phyloP scores from a whole-genome alignment of 2,888 invertebrate species.

The Lepidochrysops patricia region DNA sequence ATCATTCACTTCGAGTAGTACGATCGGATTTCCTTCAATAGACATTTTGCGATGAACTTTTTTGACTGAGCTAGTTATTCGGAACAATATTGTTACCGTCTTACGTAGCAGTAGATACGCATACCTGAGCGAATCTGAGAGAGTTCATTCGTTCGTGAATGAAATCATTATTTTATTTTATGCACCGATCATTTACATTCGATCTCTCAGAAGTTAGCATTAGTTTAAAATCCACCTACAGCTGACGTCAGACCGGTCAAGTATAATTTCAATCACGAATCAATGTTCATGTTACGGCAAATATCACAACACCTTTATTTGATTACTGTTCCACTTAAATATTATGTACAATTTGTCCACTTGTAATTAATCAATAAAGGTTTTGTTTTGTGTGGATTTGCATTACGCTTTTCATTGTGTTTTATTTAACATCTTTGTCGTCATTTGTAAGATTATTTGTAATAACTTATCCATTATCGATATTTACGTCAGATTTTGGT shows the following conservation, averaged over 20 bases:
- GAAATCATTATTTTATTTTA: constrained; percentile 12
- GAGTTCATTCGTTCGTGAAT: constrained; percentile 57
- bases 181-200: constrained; percentile 12
- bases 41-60: constrained; percentile 14
- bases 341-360: constrained; percentile 3
- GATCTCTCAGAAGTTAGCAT: neutral
- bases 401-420: constrained; percentile 9
- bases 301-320: constrained; percentile 45
- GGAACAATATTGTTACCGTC: constrained; percentile 26
- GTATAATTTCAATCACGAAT: constrained; percentile 39
- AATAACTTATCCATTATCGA: neutral
- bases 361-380: constrained; percentile 13
- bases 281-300: constrained; percentile 56
- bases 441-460: neutral
- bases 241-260: constrained; percentile 4
- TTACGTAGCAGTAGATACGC: constrained; percentile 37
- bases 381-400: constrained; percentile 16
- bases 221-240: neutral
- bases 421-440: neutral
- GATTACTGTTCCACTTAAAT: constrained; percentile 11
- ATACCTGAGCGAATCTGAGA: constrained; percentile 68
- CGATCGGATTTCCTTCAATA: constrained; percentile 14
- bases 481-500: neutral
- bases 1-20: constrained; percentile 27
- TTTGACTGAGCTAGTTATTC: constrained; percentile 22